Percentiles rank a stretch among this genome's conserved stretches.
Conservation (phyloP, 2,888 invertebrate species). For the Oscheius sp. region DNA sequence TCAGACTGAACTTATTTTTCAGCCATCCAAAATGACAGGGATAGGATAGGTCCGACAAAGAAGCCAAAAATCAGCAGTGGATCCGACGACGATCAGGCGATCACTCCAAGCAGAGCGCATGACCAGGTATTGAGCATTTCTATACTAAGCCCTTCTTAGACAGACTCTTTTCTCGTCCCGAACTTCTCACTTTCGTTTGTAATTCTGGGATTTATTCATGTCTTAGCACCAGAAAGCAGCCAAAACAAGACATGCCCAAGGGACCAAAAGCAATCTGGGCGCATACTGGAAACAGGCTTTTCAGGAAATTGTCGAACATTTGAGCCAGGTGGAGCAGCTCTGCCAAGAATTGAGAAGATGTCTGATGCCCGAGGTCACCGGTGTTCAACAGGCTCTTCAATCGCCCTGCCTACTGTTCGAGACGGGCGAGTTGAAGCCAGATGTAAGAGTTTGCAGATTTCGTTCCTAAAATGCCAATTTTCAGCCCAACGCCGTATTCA, state of each 20-base stretch:
- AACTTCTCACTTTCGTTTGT: constrained; percentile 10
- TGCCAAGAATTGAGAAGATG: constrained; percentile 67
- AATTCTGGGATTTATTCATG: constrained; percentile 31
- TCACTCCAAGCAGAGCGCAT: constrained; percentile 52
- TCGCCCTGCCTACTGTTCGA: constrained; percentile 65
- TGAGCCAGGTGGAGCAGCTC: constrained; percentile 65
- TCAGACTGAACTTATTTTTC: constrained; percentile 39
- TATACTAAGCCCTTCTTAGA: background rate
- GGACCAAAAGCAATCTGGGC: constrained; percentile 13
- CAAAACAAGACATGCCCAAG: constrained; percentile 20
- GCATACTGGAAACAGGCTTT: constrained; percentile 34
- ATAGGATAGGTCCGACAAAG: constrained; percentile 72
- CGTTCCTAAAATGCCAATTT: constrained; percentile 27
- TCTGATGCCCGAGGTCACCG: constrained; percentile 65
- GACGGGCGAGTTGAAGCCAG: constrained; percentile 62
- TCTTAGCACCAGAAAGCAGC: constrained; percentile 18
- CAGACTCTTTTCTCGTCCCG: constrained; percentile 9
- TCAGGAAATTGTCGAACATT: constrained; percentile 61
- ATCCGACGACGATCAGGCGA: constrained; percentile 59
- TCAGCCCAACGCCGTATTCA: constrained; percentile 67
- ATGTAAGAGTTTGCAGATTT: constrained; percentile 50
- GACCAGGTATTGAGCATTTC: constrained; percentile 52
- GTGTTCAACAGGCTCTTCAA: constrained; percentile 59
- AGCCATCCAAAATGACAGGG: constrained; percentile 73
- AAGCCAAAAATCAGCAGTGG: constrained; percentile 64